Conservation (phyloP, 1,140 invertebrate species). For the Drosophila ananassae region DNA sequence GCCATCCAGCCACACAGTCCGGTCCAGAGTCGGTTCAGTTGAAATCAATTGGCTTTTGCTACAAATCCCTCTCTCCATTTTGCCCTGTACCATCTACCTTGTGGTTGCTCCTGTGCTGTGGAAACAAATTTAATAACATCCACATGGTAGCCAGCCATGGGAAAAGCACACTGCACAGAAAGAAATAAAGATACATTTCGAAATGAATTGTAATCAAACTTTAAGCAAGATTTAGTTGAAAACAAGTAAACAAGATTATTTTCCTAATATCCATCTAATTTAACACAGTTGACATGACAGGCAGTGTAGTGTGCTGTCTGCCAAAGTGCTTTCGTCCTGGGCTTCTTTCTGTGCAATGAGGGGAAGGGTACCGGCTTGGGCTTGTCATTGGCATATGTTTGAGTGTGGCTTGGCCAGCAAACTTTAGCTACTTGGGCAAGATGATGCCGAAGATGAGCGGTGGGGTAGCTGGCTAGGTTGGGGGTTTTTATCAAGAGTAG, state of each 20-base stretch:
- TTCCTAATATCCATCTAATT: conserved; percentile 3
- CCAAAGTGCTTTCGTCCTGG: background rate
- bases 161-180: background rate
- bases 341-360: background rate
- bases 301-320: background rate
- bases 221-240: background rate
- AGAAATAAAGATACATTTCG: conserved; percentile 1
- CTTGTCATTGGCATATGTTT: conserved; percentile 51
- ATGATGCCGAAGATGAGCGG: background rate
- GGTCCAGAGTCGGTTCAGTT: conserved; percentile 28
- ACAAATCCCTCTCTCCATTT: conserved; percentile 13
- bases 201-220: conserved; percentile 4
- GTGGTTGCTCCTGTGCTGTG: conserved; percentile 25
- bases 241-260: conserved; percentile 7
- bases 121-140: conserved; percentile 51
- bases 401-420: conserved; percentile 28
- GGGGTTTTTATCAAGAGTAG: background rate
- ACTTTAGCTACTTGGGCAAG: conserved; percentile 38
- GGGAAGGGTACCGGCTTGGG: conserved; percentile 17
- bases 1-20: conserved; percentile 3
- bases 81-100: conserved; percentile 3
- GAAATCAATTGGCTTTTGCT: conserved; percentile 49
- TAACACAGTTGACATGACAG: conserved; percentile 4
- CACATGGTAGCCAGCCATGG: conserved; percentile 30
- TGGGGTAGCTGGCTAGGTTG: background rate